These are phyloP conservation scores for Nymphalis io DNA, from an alignment of 1,140 invertebrate species.

Conservation along the genomic window DNA sequence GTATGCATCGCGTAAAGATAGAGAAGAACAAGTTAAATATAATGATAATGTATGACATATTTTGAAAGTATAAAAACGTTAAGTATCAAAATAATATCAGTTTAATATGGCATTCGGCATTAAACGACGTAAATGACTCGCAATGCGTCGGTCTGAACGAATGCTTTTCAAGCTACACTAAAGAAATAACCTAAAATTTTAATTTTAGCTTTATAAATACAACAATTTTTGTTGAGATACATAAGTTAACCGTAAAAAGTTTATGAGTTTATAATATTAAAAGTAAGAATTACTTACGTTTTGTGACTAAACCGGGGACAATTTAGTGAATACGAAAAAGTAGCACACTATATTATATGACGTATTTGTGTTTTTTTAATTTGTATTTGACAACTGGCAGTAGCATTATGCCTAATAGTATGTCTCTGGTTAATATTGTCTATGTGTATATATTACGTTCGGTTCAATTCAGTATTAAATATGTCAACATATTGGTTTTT, in stretches of 20 bases:
- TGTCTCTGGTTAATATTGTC: not conserved
- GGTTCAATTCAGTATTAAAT: no score
- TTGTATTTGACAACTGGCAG: constrained; percentile 6
- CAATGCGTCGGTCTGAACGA: constrained; percentile 57
- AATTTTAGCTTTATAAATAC: not conserved
- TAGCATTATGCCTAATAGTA: not conserved
- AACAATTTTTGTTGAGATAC: not conserved
- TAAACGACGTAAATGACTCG: constrained; percentile 50
- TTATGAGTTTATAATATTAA: not conserved
- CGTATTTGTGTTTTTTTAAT: constrained; percentile 22
- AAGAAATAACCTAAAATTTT: constrained; percentile 14
- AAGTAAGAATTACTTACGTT: constrained; percentile 9
- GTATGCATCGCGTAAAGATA: no score
- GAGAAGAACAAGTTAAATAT: not conserved
- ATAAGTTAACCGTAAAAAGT: not conserved
- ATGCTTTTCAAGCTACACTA: constrained; percentile 36
- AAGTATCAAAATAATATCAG: constrained; percentile 20
- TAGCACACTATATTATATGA: constrained; percentile 28
- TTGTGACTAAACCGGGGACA: not conserved
- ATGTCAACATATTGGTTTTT: no score
- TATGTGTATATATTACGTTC: no score
- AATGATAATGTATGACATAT: constrained; percentile 10
- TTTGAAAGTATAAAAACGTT: constrained; percentile 1
- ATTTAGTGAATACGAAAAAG: constrained; percentile 11
- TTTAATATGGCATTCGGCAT: constrained; percentile 53